Base-by-base conservation (phyloP, 2,888 invertebrate genomes). In the Dryadula phaetusa region DNA sequence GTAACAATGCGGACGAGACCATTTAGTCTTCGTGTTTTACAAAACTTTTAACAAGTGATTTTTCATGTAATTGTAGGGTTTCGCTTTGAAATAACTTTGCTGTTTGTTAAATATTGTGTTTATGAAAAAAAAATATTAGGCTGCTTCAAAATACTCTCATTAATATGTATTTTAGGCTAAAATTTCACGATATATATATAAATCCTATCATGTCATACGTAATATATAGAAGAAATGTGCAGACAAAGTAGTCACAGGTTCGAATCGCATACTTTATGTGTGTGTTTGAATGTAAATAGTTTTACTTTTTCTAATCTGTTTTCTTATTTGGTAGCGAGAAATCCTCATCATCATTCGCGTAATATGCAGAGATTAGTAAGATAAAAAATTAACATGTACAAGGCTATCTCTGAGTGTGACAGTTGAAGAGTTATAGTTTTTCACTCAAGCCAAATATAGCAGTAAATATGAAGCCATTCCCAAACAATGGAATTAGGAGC, bases 401-500 rank as follows among this genome's bases (percentile, higher is more conserved):
- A 49, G 1, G n/a, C 8, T 3, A 25, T 49, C 28, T 49, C 25
- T 28, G 49, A 49, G 16, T 16, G 10, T 28, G 25, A 49, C n/a
- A 25, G 3, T 49, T 47, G 14, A 47, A 28, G 8, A 28, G 28
- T 28, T 16, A 28, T 52, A 52, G 4, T 52, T 28, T 3, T 7
- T n/a, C 25, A 25, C n/a, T 25, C 8, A 25, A 49, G 14, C 22
- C 20, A 37, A 56, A 40, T 56, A 22, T 5, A 22, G 8, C n/a
- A 25, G 22, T 16, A 56, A 60, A 60, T 7, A 60, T 28, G 18
- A 44, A 42, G 28, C 28, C n/a, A 44, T 54, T 22, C n/a, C 10
- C 28, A 6, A 49, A 64, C 25, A 44, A 60, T 18, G 14, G 32
- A 60, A 60, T 65, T 42, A 52, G 60, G 49, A 58, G 34, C 63